These are phyloP conservation scores for Rhinopithecus roxellana DNA, from an alignment of 2,113 vertebrate species.

Conservation along the genomic window DNA sequence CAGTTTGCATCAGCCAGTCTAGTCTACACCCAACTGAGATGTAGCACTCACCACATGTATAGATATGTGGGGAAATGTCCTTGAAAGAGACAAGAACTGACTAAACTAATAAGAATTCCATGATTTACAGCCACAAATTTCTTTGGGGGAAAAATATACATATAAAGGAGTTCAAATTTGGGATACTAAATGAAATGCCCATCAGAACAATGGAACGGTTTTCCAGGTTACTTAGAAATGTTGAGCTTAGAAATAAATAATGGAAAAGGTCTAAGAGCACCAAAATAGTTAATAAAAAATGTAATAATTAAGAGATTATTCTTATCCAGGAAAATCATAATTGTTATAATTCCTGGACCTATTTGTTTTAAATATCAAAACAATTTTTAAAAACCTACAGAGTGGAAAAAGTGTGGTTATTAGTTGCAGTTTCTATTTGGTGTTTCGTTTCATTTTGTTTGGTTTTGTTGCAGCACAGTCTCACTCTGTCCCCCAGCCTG, in stretches of 20 bases:
- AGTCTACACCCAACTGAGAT: background rate
- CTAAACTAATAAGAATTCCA: background rate
- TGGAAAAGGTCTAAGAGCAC: background rate
- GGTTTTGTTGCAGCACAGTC: no score
- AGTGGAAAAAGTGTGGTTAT: background rate
- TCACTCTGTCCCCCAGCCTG: no score
- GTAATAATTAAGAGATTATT: background rate
- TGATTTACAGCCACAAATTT: background rate
- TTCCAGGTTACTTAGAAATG: background rate
- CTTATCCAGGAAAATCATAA: background rate
- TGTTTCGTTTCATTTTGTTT: no score
- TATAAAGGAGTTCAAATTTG: background rate
- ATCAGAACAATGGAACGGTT: background rate
- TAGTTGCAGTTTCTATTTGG: background rate
- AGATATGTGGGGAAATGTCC: background rate
- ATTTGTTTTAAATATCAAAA: constrained; percentile 19
- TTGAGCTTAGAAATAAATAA: background rate
- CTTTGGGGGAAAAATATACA: background rate
- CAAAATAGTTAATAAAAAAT: background rate
- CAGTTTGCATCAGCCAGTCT: background rate
- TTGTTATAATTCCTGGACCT: background rate
- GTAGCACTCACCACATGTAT: background rate
- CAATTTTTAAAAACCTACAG: background rate
- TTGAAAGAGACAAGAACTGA: background rate
- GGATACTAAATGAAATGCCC: background rate